Evolutionary conservation across 2,797 vertebrate species (phyloP).

Genomic region (Trematomus bernacchii): DNA sequence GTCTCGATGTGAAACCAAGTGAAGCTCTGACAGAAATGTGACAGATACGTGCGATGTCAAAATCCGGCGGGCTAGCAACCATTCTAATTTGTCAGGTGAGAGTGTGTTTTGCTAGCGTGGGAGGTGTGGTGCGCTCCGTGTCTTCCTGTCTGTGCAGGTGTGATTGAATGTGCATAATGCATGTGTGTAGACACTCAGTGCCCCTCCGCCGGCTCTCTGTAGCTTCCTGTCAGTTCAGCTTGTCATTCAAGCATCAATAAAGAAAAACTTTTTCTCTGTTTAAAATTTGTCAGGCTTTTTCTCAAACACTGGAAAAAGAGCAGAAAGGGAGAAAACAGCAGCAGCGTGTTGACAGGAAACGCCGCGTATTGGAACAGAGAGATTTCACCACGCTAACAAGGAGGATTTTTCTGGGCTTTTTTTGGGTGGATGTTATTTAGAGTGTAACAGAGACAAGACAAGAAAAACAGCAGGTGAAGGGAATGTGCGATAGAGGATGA

Average conservation of each 20-base stretch:
- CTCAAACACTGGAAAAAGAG: conserved; percentile 53
- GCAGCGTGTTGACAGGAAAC: conserved; percentile 61
- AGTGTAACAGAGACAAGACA: conserved; percentile 16
- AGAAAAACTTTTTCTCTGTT: conserved; percentile 69
- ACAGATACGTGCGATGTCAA: conserved; percentile 75
- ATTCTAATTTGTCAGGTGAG: conserved; percentile 79
- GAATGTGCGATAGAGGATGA: conserved; percentile 1
- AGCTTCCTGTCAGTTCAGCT: conserved; percentile 69
- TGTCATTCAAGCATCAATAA: conserved; percentile 77
- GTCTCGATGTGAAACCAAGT: conserved; percentile 71
- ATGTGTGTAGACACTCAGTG: conserved; percentile 49
- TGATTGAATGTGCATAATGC: conserved; percentile 72
- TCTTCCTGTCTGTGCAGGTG: conserved; percentile 56
- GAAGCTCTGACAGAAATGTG: conserved; percentile 77
- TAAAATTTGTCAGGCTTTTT: conserved; percentile 63
- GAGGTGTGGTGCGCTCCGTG: conserved; percentile 66
- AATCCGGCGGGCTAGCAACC: conserved; percentile 59
- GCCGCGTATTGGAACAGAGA: conserved; percentile 32
- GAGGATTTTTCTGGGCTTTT: conserved; percentile 22
- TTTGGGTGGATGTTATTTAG: conserved; percentile 1
- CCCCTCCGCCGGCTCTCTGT: conserved; percentile 47
- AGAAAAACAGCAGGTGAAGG: conserved; percentile 3
- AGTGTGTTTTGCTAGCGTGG: conserved; percentile 75
- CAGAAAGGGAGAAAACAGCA: conserved; percentile 48
- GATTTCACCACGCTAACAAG: conserved; percentile 50